Base-by-base conservation (phyloP, 2,888 invertebrate genomes). In the Oasisia sp. region DNA sequence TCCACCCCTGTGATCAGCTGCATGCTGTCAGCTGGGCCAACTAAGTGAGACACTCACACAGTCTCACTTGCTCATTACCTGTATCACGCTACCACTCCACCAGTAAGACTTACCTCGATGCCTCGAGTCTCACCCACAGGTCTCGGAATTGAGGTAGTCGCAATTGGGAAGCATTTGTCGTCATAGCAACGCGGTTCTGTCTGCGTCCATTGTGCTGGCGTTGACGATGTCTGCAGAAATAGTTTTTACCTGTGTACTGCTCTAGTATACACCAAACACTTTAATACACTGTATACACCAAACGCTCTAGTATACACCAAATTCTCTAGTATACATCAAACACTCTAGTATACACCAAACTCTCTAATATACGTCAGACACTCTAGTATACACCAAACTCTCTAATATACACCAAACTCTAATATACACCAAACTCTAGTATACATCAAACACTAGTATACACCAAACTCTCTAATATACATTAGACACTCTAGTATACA, bases 81-180 rank as follows among this genome's bases (percentile, higher is more conserved):
- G 74, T 74, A 74, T 74, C 27, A 74, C 74, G 27, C 74, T 27
- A 74, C 19, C 74, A 27, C 7, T 74, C 74, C 1, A 7, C n/a
- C 74, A 19, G n/a, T 5, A 19, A 27, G 27, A 74, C 90, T 32
- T 89, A 93, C 94, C 93, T 94, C 89, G 93, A 89, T 32, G 92
- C 90, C 74, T 94, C 93, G 9, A 94, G 93, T 38, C 93, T 91
- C 32, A 94, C 92, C 94, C 94, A 94, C 91, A 94, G 94, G 91
- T 94, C 94, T 91, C 93, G 93, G 74, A 94, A 94, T 91, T 93
- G 93, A 12, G 94, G 93, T 45, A 89, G 92, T 89, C 93, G 92
- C 50, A 93, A 89, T 89, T 91, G 92, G 58, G 91, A 44, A 14
- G 32, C 90, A n/a, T 92, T n/a, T 90, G 32, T 92, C n/a, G 11